phyloP scores from a whole-genome alignment of 2,888 invertebrate genomes.

The Nemoura dubitans region DNA sequence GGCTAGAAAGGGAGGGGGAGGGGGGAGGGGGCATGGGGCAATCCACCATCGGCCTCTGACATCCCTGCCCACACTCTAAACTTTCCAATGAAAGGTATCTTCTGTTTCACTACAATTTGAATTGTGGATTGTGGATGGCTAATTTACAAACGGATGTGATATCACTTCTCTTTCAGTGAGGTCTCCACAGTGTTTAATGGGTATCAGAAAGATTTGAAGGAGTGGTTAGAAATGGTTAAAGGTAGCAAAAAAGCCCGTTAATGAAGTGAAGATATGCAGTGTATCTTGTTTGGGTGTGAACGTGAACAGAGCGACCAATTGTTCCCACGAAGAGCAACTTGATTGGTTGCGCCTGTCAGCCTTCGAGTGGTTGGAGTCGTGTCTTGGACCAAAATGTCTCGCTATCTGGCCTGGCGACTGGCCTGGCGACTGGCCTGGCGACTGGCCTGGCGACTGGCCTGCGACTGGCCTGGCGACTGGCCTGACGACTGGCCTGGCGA shows the following conservation, averaged over 20 bases:
- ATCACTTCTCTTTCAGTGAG: neutral
- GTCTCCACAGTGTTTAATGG: neutral
- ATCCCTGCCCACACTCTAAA: neutral
- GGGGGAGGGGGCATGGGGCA: too few species aligned
- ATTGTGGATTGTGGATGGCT: neutral
- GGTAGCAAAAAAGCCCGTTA: conserved; percentile 8
- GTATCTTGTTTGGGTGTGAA: neutral
- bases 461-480: too few species aligned
- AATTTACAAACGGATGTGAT: neutral
- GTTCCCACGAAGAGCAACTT: neutral
- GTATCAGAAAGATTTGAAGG: conserved; percentile 9
- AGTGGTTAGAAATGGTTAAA: conserved; percentile 1
- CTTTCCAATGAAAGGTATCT: neutral
- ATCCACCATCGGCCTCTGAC: neutral
- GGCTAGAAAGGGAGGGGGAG: too few species aligned
- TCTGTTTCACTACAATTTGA: neutral
- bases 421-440: too few species aligned
- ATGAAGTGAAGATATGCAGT: neutral
- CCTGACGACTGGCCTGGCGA: too few species aligned
- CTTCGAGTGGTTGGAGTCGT: too few species aligned
- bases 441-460: too few species aligned
- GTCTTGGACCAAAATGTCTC: too few species aligned
- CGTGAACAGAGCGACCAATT: neutral
- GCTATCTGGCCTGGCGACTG: too few species aligned
- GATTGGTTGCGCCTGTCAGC: neutral